Conservation (phyloP, 2,113 vertebrate genomes). For the Nothoprocta pentlandii region DNA sequence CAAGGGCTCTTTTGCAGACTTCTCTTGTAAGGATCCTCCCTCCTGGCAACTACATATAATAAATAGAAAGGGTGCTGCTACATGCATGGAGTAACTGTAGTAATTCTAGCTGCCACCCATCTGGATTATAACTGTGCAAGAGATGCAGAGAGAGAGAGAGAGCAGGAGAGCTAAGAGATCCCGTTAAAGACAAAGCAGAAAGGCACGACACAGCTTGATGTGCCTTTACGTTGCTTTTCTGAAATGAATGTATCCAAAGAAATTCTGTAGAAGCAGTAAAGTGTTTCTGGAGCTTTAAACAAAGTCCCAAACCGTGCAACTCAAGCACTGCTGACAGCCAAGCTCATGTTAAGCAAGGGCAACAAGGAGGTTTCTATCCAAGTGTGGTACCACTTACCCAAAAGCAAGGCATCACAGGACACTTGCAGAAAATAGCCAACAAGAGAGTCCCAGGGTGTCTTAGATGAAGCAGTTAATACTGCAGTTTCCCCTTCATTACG, state of each 20-base stretch:
- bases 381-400: not conserved
- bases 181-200: not conserved
- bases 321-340: not conserved
- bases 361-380: not conserved
- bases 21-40: not conserved
- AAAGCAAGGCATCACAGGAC: not conserved
- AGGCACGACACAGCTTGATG: not conserved
- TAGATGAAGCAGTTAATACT: not conserved
- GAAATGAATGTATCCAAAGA: not conserved
- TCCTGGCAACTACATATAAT: not conserved
- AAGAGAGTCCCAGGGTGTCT: not conserved
- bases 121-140: not conserved
- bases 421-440: not conserved
- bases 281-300: not conserved
- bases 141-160: not conserved
- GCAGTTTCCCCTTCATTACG: not conserved
- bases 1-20: not conserved
- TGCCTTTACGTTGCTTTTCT: no score
- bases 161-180: not conserved
- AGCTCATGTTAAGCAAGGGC: not conserved
- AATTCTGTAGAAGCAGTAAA: not conserved
- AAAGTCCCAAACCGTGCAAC: not conserved
- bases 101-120: not conserved
- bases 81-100: not conserved
- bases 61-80: not conserved